phyloP scores from a whole-genome alignment of 2,888 invertebrate genomes.

The Suillia variegata region DNA sequence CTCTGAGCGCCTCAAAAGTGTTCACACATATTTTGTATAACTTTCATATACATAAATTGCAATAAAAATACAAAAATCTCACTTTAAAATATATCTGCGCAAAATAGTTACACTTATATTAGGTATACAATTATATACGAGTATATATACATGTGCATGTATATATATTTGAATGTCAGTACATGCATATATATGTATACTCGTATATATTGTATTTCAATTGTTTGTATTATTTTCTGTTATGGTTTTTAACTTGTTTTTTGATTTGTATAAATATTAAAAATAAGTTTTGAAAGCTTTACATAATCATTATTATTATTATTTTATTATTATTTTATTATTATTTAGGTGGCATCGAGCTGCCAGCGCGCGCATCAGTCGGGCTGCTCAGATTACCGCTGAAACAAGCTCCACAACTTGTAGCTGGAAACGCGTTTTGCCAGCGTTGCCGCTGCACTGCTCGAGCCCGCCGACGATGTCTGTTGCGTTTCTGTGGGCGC shows the following conservation, averaged over 20 bases:
- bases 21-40: constrained; percentile 32
- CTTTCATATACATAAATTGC: too few species aligned
- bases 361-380: constrained; percentile 38
- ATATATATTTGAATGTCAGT: constrained; percentile 16
- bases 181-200: constrained; percentile 12
- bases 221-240: too few species aligned
- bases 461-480: constrained; percentile 42
- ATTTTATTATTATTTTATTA: too few species aligned
- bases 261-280: constrained; percentile 13
- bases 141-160: constrained; percentile 3
- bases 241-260: too few species aligned
- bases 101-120: constrained; percentile 12
- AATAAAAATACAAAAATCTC: constrained; percentile 33
- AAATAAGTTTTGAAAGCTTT: constrained; percentile 33
- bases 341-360: constrained; percentile 30
- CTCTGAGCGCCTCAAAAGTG: too few species aligned
- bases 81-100: neutral
- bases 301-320: constrained; percentile 52
- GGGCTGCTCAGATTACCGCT: constrained; percentile 62
- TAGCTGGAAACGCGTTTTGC: constrained; percentile 62
- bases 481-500: constrained; percentile 52
- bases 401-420: constrained; percentile 63
- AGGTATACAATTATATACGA: neutral
- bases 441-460: constrained; percentile 50
- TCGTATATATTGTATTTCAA: constrained; percentile 6